phyloP scores from a whole-genome alignment of 1,140 invertebrate genomes.

The Pseudomyrmex dendroicus region DNA sequence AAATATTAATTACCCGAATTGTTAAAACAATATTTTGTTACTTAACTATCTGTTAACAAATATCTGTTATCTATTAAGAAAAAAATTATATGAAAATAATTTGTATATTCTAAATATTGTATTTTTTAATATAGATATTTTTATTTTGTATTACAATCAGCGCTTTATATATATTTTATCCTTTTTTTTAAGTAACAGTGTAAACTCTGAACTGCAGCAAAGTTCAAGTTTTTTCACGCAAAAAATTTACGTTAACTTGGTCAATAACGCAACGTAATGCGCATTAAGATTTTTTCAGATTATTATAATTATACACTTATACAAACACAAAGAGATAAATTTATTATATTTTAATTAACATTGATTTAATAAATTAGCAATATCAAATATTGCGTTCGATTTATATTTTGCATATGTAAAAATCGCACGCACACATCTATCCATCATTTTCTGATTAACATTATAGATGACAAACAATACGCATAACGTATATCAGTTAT shows the following conservation, averaged over 20 bases:
- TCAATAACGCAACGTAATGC: no score
- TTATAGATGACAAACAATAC: background rate
- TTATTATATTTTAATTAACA: conserved; percentile 8
- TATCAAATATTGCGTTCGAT: background rate
- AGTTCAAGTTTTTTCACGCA: no score
- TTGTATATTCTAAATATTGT: no score
- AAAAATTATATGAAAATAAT: conserved; percentile 3
- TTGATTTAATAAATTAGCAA: background rate
- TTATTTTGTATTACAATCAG: no score
- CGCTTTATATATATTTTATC: no score
- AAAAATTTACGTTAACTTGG: no score
- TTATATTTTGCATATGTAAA: background rate
- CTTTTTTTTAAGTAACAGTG: no score
- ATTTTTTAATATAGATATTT: no score
- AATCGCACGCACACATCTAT: background rate
- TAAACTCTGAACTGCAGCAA: no score
- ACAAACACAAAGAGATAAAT: no score
- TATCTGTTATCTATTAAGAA: background rate
- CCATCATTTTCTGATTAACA: background rate
- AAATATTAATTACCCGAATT: background rate
- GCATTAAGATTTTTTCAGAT: no score
- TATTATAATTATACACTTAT: no score
- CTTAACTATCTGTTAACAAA: background rate
- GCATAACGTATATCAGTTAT: background rate
- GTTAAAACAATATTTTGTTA: background rate